Conservation (phyloP, 1,140 invertebrate species). For the Brachionus asplanchnoidis region DNA sequence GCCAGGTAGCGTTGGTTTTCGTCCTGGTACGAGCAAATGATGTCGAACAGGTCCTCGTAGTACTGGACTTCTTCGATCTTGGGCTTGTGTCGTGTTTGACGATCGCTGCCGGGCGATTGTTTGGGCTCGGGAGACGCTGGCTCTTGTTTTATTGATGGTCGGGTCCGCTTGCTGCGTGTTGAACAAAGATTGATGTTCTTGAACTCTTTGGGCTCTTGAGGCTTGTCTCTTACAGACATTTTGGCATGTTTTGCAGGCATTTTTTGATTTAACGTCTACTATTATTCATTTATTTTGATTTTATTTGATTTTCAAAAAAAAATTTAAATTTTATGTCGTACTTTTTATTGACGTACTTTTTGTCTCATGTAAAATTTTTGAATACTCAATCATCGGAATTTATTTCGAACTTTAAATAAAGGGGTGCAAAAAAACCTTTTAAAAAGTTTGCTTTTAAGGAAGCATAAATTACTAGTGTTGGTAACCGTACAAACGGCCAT, state of each 20-base stretch:
- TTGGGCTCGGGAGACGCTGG: background rate
- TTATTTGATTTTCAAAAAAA: background rate
- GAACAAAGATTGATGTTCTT: background rate
- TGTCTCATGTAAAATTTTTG: background rate
- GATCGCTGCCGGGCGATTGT: background rate
- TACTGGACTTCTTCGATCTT: conserved; percentile 25
- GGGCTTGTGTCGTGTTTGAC: background rate
- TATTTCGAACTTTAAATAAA: no score
- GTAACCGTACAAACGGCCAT: no score
- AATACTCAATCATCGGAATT: no score
- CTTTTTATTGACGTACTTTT: background rate
- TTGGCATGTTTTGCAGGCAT: conserved; percentile 7
- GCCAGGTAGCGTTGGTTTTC: conserved; percentile 71
- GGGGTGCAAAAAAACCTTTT: no score
- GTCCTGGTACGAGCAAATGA: conserved; percentile 42
- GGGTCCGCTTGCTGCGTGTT: background rate
- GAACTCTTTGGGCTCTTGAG: background rate
- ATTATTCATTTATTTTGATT: no score
- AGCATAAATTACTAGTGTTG: no score
- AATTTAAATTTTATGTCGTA: background rate
- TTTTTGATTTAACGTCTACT: background rate
- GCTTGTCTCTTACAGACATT: background rate
- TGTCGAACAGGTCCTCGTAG: conserved; percentile 32
- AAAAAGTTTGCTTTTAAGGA: no score
- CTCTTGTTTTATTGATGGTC: no score